Evolutionary conservation across 2,797 vertebrate species (phyloP), one percentile per base, ranked within the genome.

Genomic region (Gobionotothen gibberifrons): DNA sequence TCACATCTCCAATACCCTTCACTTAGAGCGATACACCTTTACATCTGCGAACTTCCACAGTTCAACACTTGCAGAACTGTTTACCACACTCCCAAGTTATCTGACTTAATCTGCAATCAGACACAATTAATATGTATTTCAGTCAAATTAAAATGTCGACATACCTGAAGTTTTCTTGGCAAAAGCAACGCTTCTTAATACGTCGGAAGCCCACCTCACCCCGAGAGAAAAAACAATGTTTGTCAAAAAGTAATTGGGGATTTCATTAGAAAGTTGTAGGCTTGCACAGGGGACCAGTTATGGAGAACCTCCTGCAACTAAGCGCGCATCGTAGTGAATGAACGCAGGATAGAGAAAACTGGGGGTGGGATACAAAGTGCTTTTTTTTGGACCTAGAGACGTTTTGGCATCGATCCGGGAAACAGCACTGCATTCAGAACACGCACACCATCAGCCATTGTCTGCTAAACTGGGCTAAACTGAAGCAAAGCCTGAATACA

Each of bases 211-310:
- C 81, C 71, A 83, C 79, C 86, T 78, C 85, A 84, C 64, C 76
- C 75, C 79, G 72, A 61, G 54, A 83, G 78, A 64, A 56, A 69
- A 74, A 87, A 69, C 44, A 72, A 74, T 47, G 57, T 93, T 90
- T 73, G 89, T 94, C 90, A 95, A 94, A 94, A 96, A 94, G 90
- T 89, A 85, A 90, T 93, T 90, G 78, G 85, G 85, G 92, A 87
- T 94, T 94, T 96, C 95, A 95, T 95, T 90, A 94, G 91, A 91
- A 91, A 88, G 84, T 87, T 93, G 93, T 88, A 89, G 91, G 86
- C 91, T 89, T 0, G 87, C 92, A 92, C 82, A 85, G 92, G 91
- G 92, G 93, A 93, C 90, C 78, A 57, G 82, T 72, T 76, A 62
- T 76, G 78, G 78, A 91, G 87, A 87, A 75, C 78, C 89, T 95